Percentiles rank a stretch among this genome's conserved stretches.
Evolutionary conservation across 1,140 invertebrate species (phyloP).

Genomic region (Bombus consobrinus): DNA sequence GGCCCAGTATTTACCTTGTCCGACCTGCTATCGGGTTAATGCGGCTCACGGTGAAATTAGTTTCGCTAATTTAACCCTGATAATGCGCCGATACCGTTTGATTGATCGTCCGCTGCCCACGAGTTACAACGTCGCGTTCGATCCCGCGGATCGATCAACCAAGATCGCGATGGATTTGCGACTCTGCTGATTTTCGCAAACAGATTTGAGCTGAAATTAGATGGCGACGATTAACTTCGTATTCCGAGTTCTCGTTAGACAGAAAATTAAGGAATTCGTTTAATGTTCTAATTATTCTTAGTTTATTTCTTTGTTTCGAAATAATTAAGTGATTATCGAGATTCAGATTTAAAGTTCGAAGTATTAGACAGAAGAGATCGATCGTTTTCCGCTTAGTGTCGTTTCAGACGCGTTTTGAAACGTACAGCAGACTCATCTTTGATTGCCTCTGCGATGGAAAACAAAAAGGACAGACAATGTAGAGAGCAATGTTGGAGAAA

Average conservation of each 20-base stretch:
- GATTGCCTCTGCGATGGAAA: neutral
- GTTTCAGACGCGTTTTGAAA: no score
- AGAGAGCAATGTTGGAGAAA: neutral
- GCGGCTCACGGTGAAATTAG: slow-evolving; percentile 51
- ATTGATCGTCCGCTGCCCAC: slow-evolving; percentile 23
- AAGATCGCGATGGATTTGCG: neutral
- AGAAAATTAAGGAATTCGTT: neutral
- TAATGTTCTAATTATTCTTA: neutral
- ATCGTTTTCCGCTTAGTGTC: neutral
- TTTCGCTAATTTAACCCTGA: slow-evolving; percentile 53
- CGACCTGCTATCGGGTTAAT: slow-evolving; percentile 56
- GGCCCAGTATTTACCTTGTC: slow-evolving; percentile 64
- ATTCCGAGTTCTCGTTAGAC: neutral
- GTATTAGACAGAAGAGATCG: neutral
- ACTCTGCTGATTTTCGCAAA: neutral
- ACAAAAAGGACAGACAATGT: neutral
- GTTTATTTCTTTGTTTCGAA: neutral
- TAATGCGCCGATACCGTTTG: slow-evolving; percentile 46
- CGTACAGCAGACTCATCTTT: neutral
- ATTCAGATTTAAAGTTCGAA: neutral
- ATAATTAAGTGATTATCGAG: no score
- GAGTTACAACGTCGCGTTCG: slow-evolving; percentile 29
- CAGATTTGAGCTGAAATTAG: neutral
- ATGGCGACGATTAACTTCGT: neutral
- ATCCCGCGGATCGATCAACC: neutral